Conservation (phyloP, 2,113 vertebrate genomes). For the Nerophis ophidion region DNA sequence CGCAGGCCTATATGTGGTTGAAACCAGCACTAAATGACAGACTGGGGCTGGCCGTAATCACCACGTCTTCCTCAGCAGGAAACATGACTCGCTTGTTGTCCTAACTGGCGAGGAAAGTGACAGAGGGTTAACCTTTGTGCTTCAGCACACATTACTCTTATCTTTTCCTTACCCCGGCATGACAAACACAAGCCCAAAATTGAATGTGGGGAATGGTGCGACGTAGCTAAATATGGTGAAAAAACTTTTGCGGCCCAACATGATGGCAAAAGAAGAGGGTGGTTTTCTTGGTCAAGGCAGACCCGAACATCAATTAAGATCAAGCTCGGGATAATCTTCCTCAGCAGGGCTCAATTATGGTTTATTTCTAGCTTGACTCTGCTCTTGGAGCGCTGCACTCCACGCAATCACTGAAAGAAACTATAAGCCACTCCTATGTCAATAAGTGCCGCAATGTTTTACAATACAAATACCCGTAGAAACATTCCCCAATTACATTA, state of each 20-base stretch:
- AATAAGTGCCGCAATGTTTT: not conserved
- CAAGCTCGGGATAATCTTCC: conserved; percentile 63
- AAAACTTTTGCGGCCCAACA: conserved; percentile 7
- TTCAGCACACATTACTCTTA: conserved; percentile 12
- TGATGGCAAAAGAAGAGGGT: conserved; percentile 49
- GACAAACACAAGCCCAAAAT: conserved; percentile 1
- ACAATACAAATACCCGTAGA: not conserved
- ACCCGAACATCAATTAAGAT: conserved; percentile 66
- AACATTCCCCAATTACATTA: too few relatives aligned
- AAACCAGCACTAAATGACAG: conserved; percentile 55
- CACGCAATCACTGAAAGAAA: conserved; percentile 36
- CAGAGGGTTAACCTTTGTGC: conserved; percentile 23
- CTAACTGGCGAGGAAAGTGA: conserved; percentile 14
- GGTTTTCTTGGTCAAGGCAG: conserved; percentile 59
- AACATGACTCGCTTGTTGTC: conserved; percentile 36
- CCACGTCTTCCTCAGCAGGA: conserved; percentile 40
- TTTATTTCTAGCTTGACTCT: conserved; percentile 63
- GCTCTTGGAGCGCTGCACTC: conserved; percentile 36
- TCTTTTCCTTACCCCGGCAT: not conserved
- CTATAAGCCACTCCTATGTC: conserved; percentile 10
- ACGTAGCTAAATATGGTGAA: conserved; percentile 14
- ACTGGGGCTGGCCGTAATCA: conserved; percentile 47
- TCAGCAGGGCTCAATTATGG: conserved; percentile 67
- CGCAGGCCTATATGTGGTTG: conserved; percentile 35
- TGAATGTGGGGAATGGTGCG: not conserved